Evolutionary conservation across 2,888 invertebrate species (phyloP).

Genomic region (Oscheius onirici): DNA sequence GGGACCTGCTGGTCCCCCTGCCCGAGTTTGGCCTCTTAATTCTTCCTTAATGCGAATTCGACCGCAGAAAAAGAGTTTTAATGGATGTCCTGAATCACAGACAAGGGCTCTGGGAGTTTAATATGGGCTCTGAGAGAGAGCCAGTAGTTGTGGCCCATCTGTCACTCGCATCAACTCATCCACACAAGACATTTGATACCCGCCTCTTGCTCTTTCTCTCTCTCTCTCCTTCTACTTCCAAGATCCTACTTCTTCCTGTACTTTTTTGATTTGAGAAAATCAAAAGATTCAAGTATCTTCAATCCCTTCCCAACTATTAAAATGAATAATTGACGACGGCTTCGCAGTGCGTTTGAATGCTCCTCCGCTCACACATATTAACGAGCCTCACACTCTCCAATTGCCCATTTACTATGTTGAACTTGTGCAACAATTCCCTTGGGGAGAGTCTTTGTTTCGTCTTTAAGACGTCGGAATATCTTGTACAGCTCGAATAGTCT

Average conservation of each 20-base stretch:
- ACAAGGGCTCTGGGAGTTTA: conserved; percentile 6
- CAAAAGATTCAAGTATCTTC: no score
- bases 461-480: no score
- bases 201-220: background rate
- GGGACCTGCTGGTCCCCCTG: background rate
- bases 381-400: conserved; percentile 28
- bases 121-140: conserved; percentile 17
- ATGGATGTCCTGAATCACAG: no score
- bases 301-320: conserved; percentile 19
- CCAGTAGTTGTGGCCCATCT: conserved; percentile 21
- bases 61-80: no score
- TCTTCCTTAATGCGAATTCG: no score
- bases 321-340: conserved; percentile 28
- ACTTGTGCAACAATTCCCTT: background rate
- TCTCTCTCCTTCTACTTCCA: no score
- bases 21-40: no score
- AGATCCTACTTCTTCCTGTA: no score
- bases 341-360: conserved; percentile 27
- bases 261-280: background rate
- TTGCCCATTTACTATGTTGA: conserved; percentile 18
- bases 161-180: conserved; percentile 34
- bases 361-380: conserved; percentile 30
- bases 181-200: conserved; percentile 32
- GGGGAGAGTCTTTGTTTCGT: no score
- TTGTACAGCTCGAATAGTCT: no score